Evolutionary conservation across 2,888 invertebrate genomes (phyloP).

Genomic region (Gryllus longicercus): DNA sequence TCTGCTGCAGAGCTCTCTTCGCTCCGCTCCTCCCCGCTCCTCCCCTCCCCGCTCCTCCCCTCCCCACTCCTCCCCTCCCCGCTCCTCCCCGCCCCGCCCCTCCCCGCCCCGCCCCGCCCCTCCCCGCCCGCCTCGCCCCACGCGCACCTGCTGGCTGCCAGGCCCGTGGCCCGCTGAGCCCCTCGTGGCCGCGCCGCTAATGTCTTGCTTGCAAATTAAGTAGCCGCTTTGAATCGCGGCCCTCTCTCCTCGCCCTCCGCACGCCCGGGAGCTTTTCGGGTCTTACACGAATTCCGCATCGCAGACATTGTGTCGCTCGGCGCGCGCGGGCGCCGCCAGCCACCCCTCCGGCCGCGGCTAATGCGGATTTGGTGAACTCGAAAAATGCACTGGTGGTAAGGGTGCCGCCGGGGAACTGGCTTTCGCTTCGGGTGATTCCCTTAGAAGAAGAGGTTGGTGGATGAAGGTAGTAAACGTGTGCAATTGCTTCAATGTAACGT

Average conservation of each 20-base stretch:
- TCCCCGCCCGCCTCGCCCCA: neutral
- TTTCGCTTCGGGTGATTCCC: too few species aligned
- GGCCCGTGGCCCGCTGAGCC: neutral
- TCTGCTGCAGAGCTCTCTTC: neutral
- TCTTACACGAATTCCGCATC: neutral
- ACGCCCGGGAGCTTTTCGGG: neutral
- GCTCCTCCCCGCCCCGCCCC: too few species aligned
- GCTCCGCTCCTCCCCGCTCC: neutral
- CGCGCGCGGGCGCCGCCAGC: neutral
- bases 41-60: neutral
- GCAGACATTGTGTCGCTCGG: neutral
- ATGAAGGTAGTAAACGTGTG: too few species aligned
- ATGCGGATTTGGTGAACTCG: too few species aligned
- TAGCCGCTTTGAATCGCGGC: conserved; percentile 1
- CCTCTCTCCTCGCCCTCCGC: neutral
- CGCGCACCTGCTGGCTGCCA: too few species aligned
- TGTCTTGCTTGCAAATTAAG: conserved; percentile 17
- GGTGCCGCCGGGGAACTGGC: too few species aligned
- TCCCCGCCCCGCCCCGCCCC: neutral
- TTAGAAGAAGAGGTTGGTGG: too few species aligned
- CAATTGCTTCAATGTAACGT: too few species aligned
- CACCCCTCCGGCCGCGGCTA: neutral
- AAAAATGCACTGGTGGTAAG: too few species aligned
- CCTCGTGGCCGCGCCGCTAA: neutral
- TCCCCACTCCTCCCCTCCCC: neutral